Evolutionary conservation across 2,888 invertebrate species (phyloP).

Genomic region (Pecten maximus): DNA sequence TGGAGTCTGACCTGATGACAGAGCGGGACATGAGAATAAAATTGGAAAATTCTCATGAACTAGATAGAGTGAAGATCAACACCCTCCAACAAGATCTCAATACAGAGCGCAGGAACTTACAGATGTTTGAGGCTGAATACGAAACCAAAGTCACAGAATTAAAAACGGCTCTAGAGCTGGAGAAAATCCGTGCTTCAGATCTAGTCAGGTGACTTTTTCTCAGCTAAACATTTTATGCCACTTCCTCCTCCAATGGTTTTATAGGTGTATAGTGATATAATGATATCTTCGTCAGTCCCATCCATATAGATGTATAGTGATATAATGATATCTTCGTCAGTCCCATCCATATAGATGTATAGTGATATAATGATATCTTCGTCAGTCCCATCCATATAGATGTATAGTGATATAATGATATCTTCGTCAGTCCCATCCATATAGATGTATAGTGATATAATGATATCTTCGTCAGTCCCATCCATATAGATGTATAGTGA

Average conservation of each 20-base stretch:
- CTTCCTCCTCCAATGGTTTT: no score
- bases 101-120: slow-evolving; percentile 63
- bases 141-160: slow-evolving; percentile 59
- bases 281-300: neutral
- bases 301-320: neutral
- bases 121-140: slow-evolving; percentile 61
- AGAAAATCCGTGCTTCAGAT: slow-evolving; percentile 58
- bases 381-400: no score
- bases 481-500: no score
- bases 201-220: slow-evolving; percentile 58
- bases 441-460: no score
- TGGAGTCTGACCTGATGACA: slow-evolving; percentile 71
- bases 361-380: no score
- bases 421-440: no score
- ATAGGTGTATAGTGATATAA: no score
- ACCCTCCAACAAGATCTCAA: slow-evolving; percentile 72
- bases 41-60: slow-evolving; percentile 64
- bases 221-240: no score
- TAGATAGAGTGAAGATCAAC: slow-evolving; percentile 67
- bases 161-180: slow-evolving; percentile 59
- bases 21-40: slow-evolving; percentile 71
- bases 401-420: no score
- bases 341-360: no score
- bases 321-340: no score
- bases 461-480: no score